phyloP scores from a whole-genome alignment of 2,888 invertebrate species.

The Leucozona laternaria region DNA sequence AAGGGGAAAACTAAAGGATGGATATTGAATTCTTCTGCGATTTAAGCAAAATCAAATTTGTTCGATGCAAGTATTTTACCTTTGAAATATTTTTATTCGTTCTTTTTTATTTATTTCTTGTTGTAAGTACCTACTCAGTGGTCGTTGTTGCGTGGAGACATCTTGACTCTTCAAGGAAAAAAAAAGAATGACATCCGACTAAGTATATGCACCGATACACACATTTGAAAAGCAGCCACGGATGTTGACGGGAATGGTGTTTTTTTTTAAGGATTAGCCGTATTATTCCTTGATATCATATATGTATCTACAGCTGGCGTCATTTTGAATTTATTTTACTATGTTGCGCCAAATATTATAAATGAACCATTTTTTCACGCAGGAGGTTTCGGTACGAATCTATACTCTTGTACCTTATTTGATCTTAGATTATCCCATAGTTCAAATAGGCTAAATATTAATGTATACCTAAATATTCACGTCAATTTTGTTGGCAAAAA shows the following conservation, averaged over 20 bases:
- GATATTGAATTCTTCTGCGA: neutral
- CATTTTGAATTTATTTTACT: neutral
- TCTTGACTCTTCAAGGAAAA: neutral
- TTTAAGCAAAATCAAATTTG: constrained; percentile 6
- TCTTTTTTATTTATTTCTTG: neutral
- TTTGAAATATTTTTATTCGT: neutral
- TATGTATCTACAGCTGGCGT: neutral
- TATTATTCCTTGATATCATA: neutral
- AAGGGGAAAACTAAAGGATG: neutral
- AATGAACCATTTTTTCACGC: neutral
- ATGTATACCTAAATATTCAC: neutral
- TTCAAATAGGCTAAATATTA: neutral
- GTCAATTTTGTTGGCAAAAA: neutral
- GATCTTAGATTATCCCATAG: too few species aligned
- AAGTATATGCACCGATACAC: neutral
- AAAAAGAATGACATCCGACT: neutral
- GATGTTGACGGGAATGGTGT: neutral
- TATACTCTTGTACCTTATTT: neutral
- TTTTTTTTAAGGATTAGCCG: neutral
- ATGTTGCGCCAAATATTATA: neutral
- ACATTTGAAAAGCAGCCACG: neutral
- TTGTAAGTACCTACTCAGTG: neutral
- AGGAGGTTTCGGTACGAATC: neutral
- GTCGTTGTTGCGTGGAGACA: neutral
- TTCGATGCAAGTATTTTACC: too few species aligned